Conservation (phyloP, 2,888 invertebrate genomes). For the Acronicta alni region DNA sequence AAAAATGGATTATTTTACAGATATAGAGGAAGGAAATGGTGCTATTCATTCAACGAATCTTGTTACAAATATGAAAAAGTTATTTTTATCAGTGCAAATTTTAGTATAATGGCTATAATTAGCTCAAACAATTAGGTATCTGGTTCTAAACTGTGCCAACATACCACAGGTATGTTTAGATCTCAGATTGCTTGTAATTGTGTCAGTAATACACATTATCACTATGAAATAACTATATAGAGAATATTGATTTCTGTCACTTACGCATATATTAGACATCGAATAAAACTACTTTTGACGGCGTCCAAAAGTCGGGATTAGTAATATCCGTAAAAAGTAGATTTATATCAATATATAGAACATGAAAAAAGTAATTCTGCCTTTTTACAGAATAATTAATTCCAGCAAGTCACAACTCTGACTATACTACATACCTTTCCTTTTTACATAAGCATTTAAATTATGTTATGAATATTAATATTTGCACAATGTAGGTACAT, state of each 20-base stretch:
- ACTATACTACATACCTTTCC: not conserved
- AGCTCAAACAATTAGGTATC: conserved; percentile 17
- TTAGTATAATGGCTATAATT: conserved; percentile 13
- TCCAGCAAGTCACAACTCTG: not conserved
- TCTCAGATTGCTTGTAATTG: conserved; percentile 4
- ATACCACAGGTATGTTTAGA: conserved; percentile 12
- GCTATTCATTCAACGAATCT: too few species aligned
- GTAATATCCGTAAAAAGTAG: too few species aligned
- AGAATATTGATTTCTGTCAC: too few species aligned
- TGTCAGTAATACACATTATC: conserved; percentile 9
- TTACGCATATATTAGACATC: too few species aligned
- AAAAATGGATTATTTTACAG: too few species aligned
- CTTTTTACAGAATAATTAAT: too few species aligned
- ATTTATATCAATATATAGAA: too few species aligned
- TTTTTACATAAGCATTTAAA: not conserved
- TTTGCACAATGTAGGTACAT: not conserved
- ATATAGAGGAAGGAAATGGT: too few species aligned
- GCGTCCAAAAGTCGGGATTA: too few species aligned
- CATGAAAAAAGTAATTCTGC: too few species aligned
- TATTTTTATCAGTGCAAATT: conserved; percentile 9
- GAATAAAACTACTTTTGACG: too few species aligned
- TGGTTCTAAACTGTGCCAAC: conserved; percentile 25
- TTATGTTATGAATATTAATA: not conserved
- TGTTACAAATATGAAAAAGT: too few species aligned
- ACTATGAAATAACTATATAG: conserved; percentile 6